phyloP scores from a whole-genome alignment of 2,113 vertebrate species.

The Miniopterus natalensis region DNA sequence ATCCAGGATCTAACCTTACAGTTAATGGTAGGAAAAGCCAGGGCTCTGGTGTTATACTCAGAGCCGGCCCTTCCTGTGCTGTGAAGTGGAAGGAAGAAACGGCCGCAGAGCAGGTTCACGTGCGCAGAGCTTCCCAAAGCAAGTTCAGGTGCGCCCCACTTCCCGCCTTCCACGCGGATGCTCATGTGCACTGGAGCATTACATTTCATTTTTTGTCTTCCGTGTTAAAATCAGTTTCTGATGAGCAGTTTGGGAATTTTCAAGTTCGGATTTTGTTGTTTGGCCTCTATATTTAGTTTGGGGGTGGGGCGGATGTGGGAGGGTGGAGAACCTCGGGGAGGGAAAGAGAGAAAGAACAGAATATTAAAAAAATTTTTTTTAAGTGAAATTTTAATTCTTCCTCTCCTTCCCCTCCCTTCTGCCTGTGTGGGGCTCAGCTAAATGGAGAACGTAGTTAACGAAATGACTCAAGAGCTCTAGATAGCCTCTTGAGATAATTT shows the following conservation, averaged over 20 bases:
- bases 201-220: not conserved
- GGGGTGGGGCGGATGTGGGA: slow-evolving; percentile 55
- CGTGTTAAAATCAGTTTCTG: slow-evolving; percentile 60
- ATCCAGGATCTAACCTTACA: slow-evolving; percentile 89
- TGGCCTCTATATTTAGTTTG: slow-evolving; percentile 76
- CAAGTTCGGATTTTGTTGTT: slow-evolving; percentile 45
- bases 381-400: slow-evolving; percentile 26
- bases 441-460: slow-evolving; percentile 69
- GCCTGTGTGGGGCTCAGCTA: slow-evolving; percentile 38
- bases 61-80: slow-evolving; percentile 89
- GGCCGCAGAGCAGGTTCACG: slow-evolving; percentile 84
- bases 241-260: slow-evolving; percentile 56
- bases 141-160: slow-evolving; percentile 86
- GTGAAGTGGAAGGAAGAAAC: slow-evolving; percentile 87
- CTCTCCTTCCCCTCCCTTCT: slow-evolving; percentile 8
- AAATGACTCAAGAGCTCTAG: slow-evolving; percentile 73
- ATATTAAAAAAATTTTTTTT: slow-evolving; percentile 37
- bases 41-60: slow-evolving; percentile 80
- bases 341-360: slow-evolving; percentile 9
- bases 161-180: slow-evolving; percentile 74
- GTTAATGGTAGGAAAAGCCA: slow-evolving; percentile 80
- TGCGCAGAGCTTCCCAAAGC: slow-evolving; percentile 83
- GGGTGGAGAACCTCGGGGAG: slow-evolving; percentile 35
- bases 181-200: slow-evolving; percentile 3
- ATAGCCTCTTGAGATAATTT: slow-evolving; percentile 82